phyloP scores from a whole-genome alignment of 2,113 vertebrate species.

The Vulpes ferrilata region DNA sequence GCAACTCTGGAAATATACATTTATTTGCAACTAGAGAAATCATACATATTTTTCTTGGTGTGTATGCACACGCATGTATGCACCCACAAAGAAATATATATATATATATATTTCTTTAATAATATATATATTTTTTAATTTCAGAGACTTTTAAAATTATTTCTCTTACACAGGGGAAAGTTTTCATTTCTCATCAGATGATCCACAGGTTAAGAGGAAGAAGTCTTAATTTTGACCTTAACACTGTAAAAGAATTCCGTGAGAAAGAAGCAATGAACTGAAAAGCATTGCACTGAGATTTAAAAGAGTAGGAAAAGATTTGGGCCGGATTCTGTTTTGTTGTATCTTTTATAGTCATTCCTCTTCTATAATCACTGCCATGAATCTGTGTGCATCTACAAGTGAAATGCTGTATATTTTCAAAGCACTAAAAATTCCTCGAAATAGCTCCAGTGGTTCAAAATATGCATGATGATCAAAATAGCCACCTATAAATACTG shows the following conservation, averaged over 20 bases:
- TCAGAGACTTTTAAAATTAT: constrained; percentile 21
- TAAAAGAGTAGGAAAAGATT: constrained; percentile 56
- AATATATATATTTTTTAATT: not conserved
- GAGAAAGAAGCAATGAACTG: not conserved
- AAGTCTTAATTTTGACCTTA: not conserved
- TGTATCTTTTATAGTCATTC: constrained; percentile 57
- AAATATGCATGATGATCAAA: constrained; percentile 66
- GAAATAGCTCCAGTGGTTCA: constrained; percentile 66
- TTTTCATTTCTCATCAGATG: constrained; percentile 2
- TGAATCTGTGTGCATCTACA: constrained; percentile 16
- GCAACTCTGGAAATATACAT: not conserved
- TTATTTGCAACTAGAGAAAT: too few species aligned
- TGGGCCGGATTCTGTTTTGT: constrained; percentile 9
- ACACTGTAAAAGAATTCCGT: not conserved
- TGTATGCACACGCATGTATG: not conserved
- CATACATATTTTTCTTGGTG: too few species aligned
- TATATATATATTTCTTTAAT: not conserved
- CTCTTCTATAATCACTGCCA: constrained; percentile 48
- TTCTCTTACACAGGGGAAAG: not conserved
- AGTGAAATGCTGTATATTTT: constrained; percentile 60
- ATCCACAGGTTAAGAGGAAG: not conserved
- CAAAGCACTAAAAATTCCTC: constrained; percentile 64
- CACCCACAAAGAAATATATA: not conserved
- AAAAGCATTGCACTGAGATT: not conserved
- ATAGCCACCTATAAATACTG: constrained; percentile 59